Conservation (phyloP, 2,113 vertebrate genomes). For the Herpetotheres cachinnans region DNA sequence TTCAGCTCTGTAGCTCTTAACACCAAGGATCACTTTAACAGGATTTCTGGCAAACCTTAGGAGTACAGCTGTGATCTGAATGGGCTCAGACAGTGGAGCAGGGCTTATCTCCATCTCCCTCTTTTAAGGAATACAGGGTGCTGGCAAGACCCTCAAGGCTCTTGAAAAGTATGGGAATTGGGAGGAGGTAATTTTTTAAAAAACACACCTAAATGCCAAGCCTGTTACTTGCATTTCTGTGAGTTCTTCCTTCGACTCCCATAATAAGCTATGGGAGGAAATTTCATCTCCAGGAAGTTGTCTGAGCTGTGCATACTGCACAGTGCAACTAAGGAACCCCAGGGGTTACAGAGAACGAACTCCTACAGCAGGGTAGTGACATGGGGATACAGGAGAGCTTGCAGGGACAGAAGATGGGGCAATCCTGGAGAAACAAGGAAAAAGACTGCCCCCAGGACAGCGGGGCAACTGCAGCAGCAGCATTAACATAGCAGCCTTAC, state of each 20-base stretch:
- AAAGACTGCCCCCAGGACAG: neutral
- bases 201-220: neutral
- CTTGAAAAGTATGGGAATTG: neutral
- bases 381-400: neutral
- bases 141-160: neutral
- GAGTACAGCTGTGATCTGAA: neutral
- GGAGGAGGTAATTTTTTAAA: neutral
- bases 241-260: neutral
- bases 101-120: neutral
- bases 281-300: neutral
- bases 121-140: neutral
- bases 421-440: neutral
- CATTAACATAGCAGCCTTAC: neutral
- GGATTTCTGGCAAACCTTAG: neutral
- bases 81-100: neutral
- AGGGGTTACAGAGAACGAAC: accelerated
- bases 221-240: neutral
- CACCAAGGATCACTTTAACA: neutral
- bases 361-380: neutral
- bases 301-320: neutral
- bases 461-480: neutral
- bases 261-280: neutral
- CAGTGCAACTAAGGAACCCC: neutral
- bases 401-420: neutral
- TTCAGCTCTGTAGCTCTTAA: neutral